Evolutionary conservation across 2,113 vertebrate species (phyloP), one percentile per base, ranked within the genome.

Genomic region (Pygoscelis antarcticus): DNA sequence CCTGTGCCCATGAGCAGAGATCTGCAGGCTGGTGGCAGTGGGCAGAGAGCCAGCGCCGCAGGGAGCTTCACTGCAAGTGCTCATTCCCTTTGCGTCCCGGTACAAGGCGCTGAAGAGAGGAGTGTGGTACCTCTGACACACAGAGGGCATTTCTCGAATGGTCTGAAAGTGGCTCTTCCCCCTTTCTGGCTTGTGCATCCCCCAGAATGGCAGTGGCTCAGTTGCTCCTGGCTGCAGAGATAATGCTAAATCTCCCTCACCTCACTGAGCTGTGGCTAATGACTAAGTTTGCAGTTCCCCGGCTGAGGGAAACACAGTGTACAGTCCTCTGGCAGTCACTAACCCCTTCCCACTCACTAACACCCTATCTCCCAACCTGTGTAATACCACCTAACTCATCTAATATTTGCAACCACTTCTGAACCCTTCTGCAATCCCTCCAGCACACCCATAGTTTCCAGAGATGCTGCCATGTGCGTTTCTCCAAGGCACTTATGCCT

Each of bases 1-100:
- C 71, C 46, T 40, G 26, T 47, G 20, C 30, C 49, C 25, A 6
- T 1, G 20, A 66, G 61, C 5, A 4, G 11, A 19, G 20, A 4
- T 34, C 34, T 30, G 30, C 3, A 6, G 15, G 32, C 30, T 36
- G 38, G 30, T 17, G n/a, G n/a, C n/a, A 16, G 47, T 0, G 13
- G 47, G 58, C 38, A 58, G 76, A 71, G 52, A 49, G 54, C 13
- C 34, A 23, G 44, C 29, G 51, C 21, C 2, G 0, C 38, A 38
- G 23, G 65, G 40, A 64, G 19, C 13, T 44, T 46, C 7, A 1
- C 40, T 54, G 38, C 46, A 36, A 61, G 64, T 2, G 15, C 49
- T 65, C 38, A 2, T 23, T n/a, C 51, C 51, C n/a, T 25, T n/a
- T 1, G 11, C 4, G 3, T 9, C 22, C 13, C 1, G 0, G 14